Base-by-base conservation (phyloP, 2,113 vertebrate genomes). In the Salminus brasiliensis region DNA sequence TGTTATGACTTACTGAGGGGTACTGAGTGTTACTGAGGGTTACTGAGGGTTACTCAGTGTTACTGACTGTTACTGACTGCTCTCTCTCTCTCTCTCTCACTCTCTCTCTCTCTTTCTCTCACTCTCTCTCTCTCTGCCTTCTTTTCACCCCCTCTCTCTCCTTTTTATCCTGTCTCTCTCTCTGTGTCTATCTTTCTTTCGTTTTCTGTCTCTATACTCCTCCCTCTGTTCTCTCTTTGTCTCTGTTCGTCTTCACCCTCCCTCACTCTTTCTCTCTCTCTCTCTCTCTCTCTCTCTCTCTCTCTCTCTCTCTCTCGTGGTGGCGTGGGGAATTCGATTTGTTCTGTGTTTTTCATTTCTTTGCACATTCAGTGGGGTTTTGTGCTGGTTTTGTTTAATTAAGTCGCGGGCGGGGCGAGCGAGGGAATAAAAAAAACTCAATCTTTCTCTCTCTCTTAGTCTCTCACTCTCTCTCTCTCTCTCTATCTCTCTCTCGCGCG, bases 371-470 rank as follows among this genome's bases (percentile, higher is more conserved):
- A 78, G 25, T 47, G 59, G 66, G 45, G 49, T 66, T 70, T 70
- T 57, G 36, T 60, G 52, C 53, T n/a, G 4, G 39, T 65, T 59
- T 66, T 66, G 25, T 78, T 78, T 70, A 78, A 78, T 70, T 70
- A 60, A 59, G 52, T 71, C 15, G n/a, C 53, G 59, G 39, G 67
- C 76, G 43, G 55, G 66, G 4, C 21, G 5, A 43, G 55, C 13
- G n/a, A 60, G 39, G n/a, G 52, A 49, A n/a, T 11, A 7, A 32
- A 34, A 63, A 53, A 62, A 34, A 3, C 18, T 23, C 18, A 23
- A 9, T 8, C 43, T n/a, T 10, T 41, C 62, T 16, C 43, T 49
- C n/a, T 18, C 12, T 29, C 66, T 27, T 6, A 1, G 27, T 25
- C 41, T 16, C 41, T n/a, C 11, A n/a, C 59, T 13, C 55, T 32